phyloP scores from a whole-genome alignment of 1,140 invertebrate genomes.

The Drosophila neocordata region DNA sequence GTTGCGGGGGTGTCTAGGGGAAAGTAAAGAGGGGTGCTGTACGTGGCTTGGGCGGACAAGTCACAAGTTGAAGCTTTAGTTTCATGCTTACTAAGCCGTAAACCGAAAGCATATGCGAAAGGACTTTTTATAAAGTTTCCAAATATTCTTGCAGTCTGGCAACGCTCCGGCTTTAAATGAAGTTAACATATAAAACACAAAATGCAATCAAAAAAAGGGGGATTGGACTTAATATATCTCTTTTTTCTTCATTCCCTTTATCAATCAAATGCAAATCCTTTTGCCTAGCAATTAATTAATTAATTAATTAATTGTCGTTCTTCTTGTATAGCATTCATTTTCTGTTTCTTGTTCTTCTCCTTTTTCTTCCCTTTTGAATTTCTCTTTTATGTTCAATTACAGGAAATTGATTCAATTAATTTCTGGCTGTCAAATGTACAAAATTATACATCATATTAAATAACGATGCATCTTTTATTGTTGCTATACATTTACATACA shows the following conservation, averaged over 20 bases:
- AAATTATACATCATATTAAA: slow-evolving; percentile 65
- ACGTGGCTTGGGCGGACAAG: background rate
- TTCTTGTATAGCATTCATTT: background rate
- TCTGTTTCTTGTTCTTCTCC: background rate
- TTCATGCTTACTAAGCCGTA: slow-evolving; percentile 42
- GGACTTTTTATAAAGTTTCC: slow-evolving; percentile 30
- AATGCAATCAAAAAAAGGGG: too few relatives aligned
- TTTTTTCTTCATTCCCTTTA: too few relatives aligned
- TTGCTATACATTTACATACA: slow-evolving; percentile 2
- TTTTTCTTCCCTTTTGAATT: background rate
- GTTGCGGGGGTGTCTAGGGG: background rate
- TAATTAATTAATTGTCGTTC: slow-evolving; percentile 30
- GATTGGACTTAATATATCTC: too few relatives aligned
- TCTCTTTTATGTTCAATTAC: slow-evolving; percentile 43
- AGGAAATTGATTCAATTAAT: slow-evolving; percentile 65
- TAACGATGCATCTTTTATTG: slow-evolving; percentile 53
- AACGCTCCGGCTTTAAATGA: too few relatives aligned
- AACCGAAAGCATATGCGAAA: slow-evolving; percentile 6
- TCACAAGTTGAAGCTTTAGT: slow-evolving; percentile 39
- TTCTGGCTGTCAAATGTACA: slow-evolving; percentile 47
- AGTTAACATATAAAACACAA: too few relatives aligned
- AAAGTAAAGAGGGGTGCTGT: background rate
- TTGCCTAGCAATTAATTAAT: slow-evolving; percentile 7
- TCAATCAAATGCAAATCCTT: slow-evolving; percentile 6
- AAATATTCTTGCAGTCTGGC: background rate